Percentiles rank a stretch among this genome's conserved stretches.
Conservation (phyloP, 2,888 invertebrate species). For the Parthenolecanium corni region DNA sequence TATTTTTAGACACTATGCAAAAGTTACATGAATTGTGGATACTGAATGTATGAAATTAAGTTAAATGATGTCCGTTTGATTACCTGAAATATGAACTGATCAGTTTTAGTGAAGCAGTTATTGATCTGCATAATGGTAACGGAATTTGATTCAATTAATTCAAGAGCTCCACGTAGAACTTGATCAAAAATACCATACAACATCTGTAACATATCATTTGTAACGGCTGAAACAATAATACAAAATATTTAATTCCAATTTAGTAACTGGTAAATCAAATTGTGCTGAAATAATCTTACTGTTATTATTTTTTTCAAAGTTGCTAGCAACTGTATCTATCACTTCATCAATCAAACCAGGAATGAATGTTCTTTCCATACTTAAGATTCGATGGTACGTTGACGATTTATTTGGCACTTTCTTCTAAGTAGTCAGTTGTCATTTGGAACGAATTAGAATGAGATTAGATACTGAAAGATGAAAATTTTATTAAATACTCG, state of each 20-base stretch:
- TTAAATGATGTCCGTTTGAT: too few relatives aligned
- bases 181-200: constrained; percentile 6
- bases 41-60: too few relatives aligned
- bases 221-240: background rate
- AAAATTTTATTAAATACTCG: too few relatives aligned
- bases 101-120: background rate
- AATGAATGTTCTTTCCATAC: constrained; percentile 3
- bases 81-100: constrained; percentile 13
- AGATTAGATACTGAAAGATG: too few relatives aligned
- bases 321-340: background rate
- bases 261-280: background rate
- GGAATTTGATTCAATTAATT: constrained; percentile 15
- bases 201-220: background rate
- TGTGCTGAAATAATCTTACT: background rate
- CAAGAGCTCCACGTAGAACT: constrained; percentile 3
- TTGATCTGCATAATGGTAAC: constrained; percentile 5
- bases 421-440: too few relatives aligned
- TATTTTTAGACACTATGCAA: too few relatives aligned
- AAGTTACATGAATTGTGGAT: too few relatives aligned
- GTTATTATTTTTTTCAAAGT: background rate
- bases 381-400: too few relatives aligned
- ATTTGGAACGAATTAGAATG: too few relatives aligned
- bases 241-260: background rate
- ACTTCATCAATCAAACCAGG: background rate
- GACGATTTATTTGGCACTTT: too few relatives aligned